These are phyloP conservation scores for Drosophila malerkotliana DNA, from an alignment of 1,140 invertebrate species.

Conservation along the genomic window DNA sequence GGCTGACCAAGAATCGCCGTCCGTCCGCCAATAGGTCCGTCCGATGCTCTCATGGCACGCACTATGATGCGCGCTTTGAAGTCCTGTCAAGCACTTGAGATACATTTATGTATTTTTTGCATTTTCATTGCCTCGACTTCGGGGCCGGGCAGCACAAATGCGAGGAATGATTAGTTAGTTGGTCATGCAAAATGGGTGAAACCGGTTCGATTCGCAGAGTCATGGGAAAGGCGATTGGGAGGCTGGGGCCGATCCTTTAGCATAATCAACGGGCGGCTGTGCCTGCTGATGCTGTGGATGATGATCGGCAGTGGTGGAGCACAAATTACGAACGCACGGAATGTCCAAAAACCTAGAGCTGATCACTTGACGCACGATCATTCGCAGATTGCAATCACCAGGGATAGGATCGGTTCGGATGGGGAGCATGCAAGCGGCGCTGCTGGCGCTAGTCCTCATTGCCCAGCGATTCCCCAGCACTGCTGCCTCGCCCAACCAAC, in stretches of 20 bases:
- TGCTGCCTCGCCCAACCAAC: conserved; percentile 21
- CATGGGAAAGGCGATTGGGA: conserved; percentile 4
- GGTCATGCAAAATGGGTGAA: conserved; percentile 75
- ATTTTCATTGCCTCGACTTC: conserved; percentile 68
- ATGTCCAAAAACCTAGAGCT: conserved; percentile 50
- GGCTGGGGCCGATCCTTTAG: conserved; percentile 57
- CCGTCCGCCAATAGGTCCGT: conserved; percentile 27
- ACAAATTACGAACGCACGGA: conserved; percentile 75
- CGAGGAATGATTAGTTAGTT: conserved; percentile 79
- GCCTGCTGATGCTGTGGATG: neutral
- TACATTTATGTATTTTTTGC: conserved; percentile 81
- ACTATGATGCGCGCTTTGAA: conserved; percentile 80
- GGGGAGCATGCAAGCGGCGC: conserved; percentile 43
- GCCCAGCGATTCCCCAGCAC: conserved; percentile 22
- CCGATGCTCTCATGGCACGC: conserved; percentile 67
- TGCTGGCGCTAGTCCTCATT: conserved; percentile 49
- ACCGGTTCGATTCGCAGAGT: conserved; percentile 54
- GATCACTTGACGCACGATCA: conserved; percentile 59
- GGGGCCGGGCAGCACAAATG: conserved; percentile 49
- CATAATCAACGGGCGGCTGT: conserved; percentile 64
- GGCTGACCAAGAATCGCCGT: conserved; percentile 15
- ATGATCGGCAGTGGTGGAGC: conserved; percentile 45
- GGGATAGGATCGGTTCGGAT: conserved; percentile 16
- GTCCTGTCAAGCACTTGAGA: conserved; percentile 81
- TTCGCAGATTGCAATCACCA: conserved; percentile 61